Percentiles rank a stretch among this genome's conserved stretches.
These are phyloP conservation scores for Thamnaconus septentrionalis DNA, from an alignment of 2,113 vertebrate species.

Conservation along the genomic window DNA sequence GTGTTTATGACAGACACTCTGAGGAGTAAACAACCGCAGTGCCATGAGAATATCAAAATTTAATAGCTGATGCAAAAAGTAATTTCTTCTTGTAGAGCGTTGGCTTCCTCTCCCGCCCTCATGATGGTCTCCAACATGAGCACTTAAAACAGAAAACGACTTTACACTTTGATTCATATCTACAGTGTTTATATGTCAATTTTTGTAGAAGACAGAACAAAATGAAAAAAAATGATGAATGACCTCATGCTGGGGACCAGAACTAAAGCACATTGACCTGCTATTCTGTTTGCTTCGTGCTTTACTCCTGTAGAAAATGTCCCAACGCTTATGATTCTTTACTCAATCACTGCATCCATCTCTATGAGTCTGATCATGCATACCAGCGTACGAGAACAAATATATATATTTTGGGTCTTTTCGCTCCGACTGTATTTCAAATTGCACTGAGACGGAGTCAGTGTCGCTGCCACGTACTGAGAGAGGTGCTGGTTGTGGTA, in stretches of 20 bases:
- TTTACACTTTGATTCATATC: not conserved
- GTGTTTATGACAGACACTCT: not conserved
- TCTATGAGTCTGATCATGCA: not conserved
- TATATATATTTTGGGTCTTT: not conserved
- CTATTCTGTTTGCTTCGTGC: constrained; percentile 20
- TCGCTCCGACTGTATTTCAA: not conserved
- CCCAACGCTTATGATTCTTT: constrained; percentile 38
- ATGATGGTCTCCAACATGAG: constrained; percentile 46
- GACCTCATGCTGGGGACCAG: constrained; percentile 46
- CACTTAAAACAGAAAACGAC: not conserved
- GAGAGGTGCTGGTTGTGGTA: constrained; percentile 61
- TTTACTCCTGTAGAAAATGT: constrained; percentile 22
- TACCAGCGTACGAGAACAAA: not conserved
- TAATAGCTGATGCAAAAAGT: too few species aligned
- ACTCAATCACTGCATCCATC: constrained; percentile 30
- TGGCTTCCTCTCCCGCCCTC: constrained; percentile 23
- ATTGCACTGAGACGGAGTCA: not conserved
- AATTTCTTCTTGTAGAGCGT: not conserved
- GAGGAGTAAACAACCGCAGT: too few species aligned
- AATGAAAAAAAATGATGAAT: not conserved
- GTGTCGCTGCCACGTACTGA: constrained; percentile 45
- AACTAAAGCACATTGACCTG: constrained; percentile 36
- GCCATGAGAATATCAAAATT: too few species aligned
- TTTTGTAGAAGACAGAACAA: constrained; percentile 4
- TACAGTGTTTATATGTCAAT: not conserved